phyloP scores from a whole-genome alignment of 2,888 invertebrate species.

The Erpobdella octoculata region DNA sequence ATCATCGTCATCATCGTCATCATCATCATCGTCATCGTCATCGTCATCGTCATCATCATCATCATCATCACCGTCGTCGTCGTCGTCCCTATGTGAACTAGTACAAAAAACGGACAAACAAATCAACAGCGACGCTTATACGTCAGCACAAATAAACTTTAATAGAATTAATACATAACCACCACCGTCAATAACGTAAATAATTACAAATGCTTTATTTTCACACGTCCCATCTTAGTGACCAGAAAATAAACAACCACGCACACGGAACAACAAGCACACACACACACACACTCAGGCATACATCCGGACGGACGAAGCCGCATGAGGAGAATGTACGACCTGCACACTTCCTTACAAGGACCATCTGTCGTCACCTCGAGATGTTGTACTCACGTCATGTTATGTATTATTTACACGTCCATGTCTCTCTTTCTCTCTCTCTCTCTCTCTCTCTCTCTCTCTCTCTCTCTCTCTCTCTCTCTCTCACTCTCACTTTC shows the following conservation, averaged over 20 bases:
- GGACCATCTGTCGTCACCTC: constrained; percentile 22
- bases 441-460: background rate
- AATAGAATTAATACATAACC: too few species aligned
- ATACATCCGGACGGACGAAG: constrained; percentile 7
- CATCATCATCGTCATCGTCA: constrained; percentile 34
- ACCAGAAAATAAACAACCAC: too few species aligned
- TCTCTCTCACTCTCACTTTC: too few species aligned
- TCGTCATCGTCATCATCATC: constrained; percentile 32
- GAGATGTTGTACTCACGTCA: background rate
- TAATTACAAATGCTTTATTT: too few species aligned
- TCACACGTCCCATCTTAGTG: too few species aligned
- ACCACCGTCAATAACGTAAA: too few species aligned
- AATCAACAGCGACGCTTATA: too few species aligned
- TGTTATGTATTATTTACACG: constrained; percentile 11
- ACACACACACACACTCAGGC: background rate
- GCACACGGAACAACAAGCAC: too few species aligned
- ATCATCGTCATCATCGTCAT: constrained; percentile 28
- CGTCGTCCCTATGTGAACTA: background rate
- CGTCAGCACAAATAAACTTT: too few species aligned
- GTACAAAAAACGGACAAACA: too few species aligned
- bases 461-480: background rate
- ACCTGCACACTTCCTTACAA: background rate
- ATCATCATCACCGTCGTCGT: constrained; percentile 28
- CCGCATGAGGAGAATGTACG: background rate
- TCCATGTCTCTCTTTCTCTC: too few species aligned